These are phyloP conservation scores for Dicycla oo DNA, from an alignment of 2,888 invertebrate genomes.

Conservation along the genomic window DNA sequence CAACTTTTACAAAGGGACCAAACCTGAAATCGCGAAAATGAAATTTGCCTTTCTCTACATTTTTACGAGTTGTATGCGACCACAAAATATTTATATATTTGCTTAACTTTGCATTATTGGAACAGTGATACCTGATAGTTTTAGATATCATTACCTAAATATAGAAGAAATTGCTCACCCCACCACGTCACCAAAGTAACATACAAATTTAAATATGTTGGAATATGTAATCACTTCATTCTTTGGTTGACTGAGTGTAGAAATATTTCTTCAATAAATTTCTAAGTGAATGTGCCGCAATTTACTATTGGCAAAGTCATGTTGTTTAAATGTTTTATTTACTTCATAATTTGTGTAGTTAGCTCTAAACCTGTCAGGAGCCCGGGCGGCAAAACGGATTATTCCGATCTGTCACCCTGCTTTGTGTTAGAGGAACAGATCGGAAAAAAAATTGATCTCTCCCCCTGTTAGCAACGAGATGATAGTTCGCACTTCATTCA, in stretches of 20 bases:
- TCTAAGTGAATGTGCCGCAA: not conserved
- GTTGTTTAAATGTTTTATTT: constrained; percentile 29
- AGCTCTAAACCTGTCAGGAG: too few species aligned
- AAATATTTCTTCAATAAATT: constrained; percentile 1
- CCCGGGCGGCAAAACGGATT: too few species aligned
- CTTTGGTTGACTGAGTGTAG: constrained; percentile 21
- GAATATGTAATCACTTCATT: constrained; percentile 9
- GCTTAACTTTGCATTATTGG: not conserved
- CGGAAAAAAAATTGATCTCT: too few species aligned
- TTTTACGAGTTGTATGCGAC: too few species aligned
- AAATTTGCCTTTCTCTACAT: too few species aligned
- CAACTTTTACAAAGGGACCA: too few species aligned
- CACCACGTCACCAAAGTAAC: not conserved
- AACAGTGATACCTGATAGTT: not conserved
- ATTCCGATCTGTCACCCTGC: too few species aligned
- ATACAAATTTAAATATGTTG: not conserved
- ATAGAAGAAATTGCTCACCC: not conserved
- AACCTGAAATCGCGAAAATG: too few species aligned
- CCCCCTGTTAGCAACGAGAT: too few species aligned
- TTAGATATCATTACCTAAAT: not conserved
- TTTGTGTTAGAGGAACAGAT: too few species aligned
- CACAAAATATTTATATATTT: not conserved
- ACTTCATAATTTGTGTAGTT: constrained; percentile 19
- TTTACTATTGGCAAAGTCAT: constrained; percentile 27
- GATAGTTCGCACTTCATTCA: too few species aligned